These are phyloP conservation scores for Drosophila pseudotakahashii DNA, from an alignment of 2,888 invertebrate genomes.

Conservation along the genomic window DNA sequence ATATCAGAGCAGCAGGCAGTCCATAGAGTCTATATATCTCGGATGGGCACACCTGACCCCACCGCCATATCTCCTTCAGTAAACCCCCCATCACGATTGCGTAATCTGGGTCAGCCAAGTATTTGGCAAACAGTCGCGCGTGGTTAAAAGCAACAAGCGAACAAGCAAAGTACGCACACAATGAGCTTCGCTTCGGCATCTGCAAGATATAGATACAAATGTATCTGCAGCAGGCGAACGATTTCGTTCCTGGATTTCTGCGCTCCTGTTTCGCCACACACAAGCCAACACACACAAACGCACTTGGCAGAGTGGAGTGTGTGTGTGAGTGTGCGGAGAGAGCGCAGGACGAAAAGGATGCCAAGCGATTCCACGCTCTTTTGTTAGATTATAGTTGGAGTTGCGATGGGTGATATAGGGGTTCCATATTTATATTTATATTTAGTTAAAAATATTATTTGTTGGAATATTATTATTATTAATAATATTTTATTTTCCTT, in stretches of 20 bases:
- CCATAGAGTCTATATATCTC: constrained; percentile 31
- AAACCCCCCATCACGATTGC: constrained; percentile 51
- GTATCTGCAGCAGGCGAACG: constrained; percentile 48
- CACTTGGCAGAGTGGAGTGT: constrained; percentile 31
- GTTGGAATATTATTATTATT: no score
- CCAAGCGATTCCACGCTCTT: neutral
- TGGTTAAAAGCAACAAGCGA: constrained; percentile 43
- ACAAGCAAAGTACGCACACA: constrained; percentile 28
- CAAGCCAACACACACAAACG: constrained; percentile 71
- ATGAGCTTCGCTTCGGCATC: constrained; percentile 38
- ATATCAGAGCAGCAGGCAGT: constrained; percentile 36
- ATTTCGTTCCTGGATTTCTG: constrained; percentile 48
- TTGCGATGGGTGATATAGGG: no score
- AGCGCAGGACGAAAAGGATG: constrained; percentile 18
- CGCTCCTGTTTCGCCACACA: constrained; percentile 73
- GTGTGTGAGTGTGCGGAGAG: constrained; percentile 25
- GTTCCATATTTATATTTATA: no score
- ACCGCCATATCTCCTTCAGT: neutral
- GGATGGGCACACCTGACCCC: constrained; percentile 37
- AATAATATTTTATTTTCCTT: no score
- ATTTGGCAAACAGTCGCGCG: constrained; percentile 51
- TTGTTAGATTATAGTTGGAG: neutral
- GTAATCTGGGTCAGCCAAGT: constrained; percentile 73
- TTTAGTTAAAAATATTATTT: no score
- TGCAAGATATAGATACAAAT: constrained; percentile 57